Evolutionary conservation across 2,113 vertebrate species (phyloP).

Genomic region (Corynorhinus townsendii): DNA sequence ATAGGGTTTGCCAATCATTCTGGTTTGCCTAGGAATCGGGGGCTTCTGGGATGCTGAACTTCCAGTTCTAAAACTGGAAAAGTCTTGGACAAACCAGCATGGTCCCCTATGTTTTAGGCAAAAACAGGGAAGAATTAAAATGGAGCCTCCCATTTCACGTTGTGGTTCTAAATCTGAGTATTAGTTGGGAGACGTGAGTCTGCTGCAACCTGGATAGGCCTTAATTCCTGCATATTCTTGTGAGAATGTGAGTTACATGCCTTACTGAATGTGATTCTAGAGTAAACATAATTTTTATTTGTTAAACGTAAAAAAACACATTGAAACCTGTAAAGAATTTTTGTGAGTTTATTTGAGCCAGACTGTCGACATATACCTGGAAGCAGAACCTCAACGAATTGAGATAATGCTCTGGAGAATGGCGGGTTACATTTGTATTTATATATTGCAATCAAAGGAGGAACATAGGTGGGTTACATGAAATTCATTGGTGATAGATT

Average conservation of each 20-base stretch:
- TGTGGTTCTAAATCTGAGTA: neutral
- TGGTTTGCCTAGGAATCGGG: neutral
- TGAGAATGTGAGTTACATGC: neutral
- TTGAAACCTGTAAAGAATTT: no score
- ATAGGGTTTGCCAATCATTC: neutral
- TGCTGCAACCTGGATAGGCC: neutral
- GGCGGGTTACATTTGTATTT: no score
- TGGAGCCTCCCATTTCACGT: neutral
- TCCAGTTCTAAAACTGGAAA: neutral
- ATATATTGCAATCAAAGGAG: no score
- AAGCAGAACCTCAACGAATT: no score
- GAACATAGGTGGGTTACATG: no score
- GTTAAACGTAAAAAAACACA: no score
- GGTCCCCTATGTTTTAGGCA: neutral
- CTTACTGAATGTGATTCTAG: neutral
- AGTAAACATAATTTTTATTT: neutral
- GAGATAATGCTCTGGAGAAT: no score
- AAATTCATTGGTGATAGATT: no score
- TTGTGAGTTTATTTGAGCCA: no score
- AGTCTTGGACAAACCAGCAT: neutral
- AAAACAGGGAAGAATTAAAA: neutral
- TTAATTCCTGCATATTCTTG: neutral
- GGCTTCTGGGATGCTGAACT: neutral
- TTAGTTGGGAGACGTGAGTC: neutral
- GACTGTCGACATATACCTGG: no score